phyloP scores from a whole-genome alignment of 2,113 vertebrate species.

The Copsychus sechellarum region DNA sequence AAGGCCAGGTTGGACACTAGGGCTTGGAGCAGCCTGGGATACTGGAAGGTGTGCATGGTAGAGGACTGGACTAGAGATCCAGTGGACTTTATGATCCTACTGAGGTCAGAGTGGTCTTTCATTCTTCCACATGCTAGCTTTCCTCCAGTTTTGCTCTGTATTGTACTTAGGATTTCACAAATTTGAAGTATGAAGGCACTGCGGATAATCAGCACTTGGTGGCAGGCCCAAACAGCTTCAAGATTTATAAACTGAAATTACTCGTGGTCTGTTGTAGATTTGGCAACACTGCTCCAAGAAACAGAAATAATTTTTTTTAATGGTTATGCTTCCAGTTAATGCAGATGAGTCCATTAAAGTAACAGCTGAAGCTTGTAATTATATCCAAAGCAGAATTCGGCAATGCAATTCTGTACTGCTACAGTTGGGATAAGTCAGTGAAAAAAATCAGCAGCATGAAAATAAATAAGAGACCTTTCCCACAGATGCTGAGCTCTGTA shows the following conservation, averaged over 20 bases:
- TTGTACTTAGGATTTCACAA: not conserved
- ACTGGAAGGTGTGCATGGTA: not conserved
- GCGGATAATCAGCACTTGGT: not conserved
- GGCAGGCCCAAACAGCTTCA: not conserved
- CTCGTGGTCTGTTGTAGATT: not conserved
- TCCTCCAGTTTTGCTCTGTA: not conserved
- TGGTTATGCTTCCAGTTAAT: not conserved
- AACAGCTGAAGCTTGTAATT: not conserved
- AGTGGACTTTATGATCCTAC: not conserved
- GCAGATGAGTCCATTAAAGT: not conserved
- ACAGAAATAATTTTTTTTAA: not conserved
- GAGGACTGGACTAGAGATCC: not conserved
- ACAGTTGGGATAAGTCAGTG: not conserved
- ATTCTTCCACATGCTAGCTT: not conserved
- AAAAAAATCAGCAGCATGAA: not conserved
- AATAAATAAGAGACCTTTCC: not conserved
- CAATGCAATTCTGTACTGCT: not conserved
- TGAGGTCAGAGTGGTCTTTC: not conserved
- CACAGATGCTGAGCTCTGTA: not conserved
- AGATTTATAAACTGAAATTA: not conserved
- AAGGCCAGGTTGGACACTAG: not conserved
- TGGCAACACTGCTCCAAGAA: not conserved
- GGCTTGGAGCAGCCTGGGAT: accelerated
- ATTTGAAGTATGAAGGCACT: not conserved
- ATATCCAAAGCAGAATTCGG: not conserved